phyloP scores from a whole-genome alignment of 1,140 invertebrate genomes.

The Brachionus manjavacas region DNA sequence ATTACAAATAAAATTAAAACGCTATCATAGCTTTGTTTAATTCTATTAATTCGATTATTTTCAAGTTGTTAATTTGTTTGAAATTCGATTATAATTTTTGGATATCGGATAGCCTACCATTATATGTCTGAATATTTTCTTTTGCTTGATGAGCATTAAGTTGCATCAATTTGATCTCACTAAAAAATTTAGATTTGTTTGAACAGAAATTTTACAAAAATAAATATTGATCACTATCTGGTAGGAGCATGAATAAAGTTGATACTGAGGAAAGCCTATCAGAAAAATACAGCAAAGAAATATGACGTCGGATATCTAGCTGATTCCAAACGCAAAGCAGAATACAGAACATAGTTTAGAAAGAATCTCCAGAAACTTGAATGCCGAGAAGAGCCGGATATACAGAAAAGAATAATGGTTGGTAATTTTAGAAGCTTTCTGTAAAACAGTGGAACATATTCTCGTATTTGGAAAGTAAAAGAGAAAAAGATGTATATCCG shows the following conservation, averaged over 20 bases:
- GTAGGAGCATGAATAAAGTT: too few species aligned
- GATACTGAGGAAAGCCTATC: too few species aligned
- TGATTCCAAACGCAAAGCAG: not conserved
- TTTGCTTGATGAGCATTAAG: too few species aligned
- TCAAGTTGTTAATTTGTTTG: not conserved
- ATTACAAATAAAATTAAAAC: not conserved
- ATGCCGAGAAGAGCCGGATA: not conserved
- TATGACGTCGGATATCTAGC: too few species aligned
- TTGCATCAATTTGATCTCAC: too few species aligned
- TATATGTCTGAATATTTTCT: not conserved
- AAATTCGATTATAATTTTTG: not conserved
- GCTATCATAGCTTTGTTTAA: not conserved
- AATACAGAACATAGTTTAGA: not conserved
- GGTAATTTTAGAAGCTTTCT: not conserved
- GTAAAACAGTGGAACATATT: not conserved
- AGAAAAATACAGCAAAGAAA: too few species aligned
- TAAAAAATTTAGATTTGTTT: too few species aligned
- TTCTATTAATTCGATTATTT: not conserved
- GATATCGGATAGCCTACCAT: not conserved
- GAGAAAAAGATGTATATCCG: not conserved
- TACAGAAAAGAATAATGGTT: not conserved
- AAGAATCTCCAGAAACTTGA: not conserved
- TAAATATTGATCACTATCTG: too few species aligned
- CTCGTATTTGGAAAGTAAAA: not conserved
- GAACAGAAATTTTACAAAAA: too few species aligned